phyloP scores from a whole-genome alignment of 2,113 vertebrate species.

The Pavo muticus region DNA sequence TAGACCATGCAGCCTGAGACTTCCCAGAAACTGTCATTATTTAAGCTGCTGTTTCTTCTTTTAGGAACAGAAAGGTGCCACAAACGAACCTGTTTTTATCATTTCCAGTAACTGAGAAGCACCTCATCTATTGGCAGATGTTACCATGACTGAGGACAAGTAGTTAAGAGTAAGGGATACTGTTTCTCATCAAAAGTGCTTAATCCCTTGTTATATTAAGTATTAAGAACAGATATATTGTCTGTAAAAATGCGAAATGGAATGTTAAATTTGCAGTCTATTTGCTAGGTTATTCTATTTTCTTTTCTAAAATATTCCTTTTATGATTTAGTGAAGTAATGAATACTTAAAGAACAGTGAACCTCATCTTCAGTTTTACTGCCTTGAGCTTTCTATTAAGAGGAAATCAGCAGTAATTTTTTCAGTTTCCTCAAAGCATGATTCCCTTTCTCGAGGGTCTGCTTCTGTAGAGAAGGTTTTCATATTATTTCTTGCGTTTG shows the following conservation, averaged over 20 bases:
- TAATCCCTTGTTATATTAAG: not conserved
- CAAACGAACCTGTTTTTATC: fast-evolving
- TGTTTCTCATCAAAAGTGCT: not conserved
- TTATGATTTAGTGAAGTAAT: not conserved
- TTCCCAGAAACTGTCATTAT: not conserved
- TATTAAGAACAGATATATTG: not conserved
- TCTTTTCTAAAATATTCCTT: not conserved
- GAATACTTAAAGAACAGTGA: not conserved
- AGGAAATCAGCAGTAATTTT: not conserved
- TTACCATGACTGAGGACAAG: not conserved
- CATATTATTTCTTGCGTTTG: not conserved
- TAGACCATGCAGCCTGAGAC: not conserved
- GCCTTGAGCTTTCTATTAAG: not conserved
- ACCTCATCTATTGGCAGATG: not conserved
- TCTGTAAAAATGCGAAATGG: not conserved
- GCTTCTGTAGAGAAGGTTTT: not conserved
- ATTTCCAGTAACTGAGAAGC: not conserved
- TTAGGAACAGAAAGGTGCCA: not conserved
- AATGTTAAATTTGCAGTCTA: not conserved
- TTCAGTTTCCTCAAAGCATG: not conserved
- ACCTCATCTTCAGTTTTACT: not conserved
- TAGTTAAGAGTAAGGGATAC: not conserved
- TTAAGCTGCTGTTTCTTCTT: not conserved
- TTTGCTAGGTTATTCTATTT: not conserved
- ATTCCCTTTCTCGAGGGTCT: not conserved